phyloP scores from a whole-genome alignment of 2,113 vertebrate genomes.

The Trachemys scripta region DNA sequence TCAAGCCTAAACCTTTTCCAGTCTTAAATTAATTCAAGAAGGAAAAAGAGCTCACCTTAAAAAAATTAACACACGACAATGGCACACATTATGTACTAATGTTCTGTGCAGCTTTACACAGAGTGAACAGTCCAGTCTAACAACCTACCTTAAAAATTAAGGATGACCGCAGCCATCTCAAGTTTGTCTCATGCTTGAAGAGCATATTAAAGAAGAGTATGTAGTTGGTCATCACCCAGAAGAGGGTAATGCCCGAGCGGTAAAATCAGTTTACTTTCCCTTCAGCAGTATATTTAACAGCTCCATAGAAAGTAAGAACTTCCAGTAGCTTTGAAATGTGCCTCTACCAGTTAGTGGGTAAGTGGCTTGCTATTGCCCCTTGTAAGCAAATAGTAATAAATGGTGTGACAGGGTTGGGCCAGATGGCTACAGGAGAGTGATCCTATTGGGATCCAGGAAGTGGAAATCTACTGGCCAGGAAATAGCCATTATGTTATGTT shows the following conservation, averaged over 20 bases:
- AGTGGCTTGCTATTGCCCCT: not conserved
- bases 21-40: not conserved
- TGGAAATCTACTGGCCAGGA: conserved; percentile 40
- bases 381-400: not conserved
- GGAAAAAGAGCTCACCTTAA: not conserved
- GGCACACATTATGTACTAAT: not conserved
- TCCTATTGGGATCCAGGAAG: no score
- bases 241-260: not conserved
- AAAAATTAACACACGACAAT: not conserved
- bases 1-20: fast-evolving
- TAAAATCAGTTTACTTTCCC: not conserved
- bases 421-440: no score
- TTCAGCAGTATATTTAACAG: not conserved
- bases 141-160: not conserved
- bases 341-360: not conserved
- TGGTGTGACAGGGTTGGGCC: no score
- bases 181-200: not conserved
- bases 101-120: not conserved
- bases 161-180: not conserved
- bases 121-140: not conserved
- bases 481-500: conserved; percentile 6
- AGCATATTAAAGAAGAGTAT: not conserved
- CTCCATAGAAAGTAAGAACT: not conserved
- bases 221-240: not conserved
- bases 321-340: not conserved